Evolutionary conservation across 23 tunicate genomes (phyloP), one percentile per base, ranked within the genome.

Genomic region (Trididemnum miniatum): DNA sequence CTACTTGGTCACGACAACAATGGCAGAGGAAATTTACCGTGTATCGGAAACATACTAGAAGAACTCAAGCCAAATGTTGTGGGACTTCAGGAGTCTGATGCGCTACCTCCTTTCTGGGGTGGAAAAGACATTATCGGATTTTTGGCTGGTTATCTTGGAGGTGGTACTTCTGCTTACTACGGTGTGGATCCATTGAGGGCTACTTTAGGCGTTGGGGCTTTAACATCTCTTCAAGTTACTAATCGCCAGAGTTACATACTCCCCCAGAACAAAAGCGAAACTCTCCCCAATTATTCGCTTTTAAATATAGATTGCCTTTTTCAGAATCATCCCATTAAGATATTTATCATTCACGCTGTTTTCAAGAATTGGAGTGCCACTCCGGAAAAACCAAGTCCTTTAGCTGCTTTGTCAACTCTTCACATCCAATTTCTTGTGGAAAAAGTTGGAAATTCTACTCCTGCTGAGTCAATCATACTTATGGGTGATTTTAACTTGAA

Each of bases 401-500:
- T 57, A 20, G 52, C 97, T 0, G 63, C 71, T 25, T 27, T 92
- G 25, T 87, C 97, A 20, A 33, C 69, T 28, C 31, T 12, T 1
- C 97, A 92, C 63, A 79, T 87, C 54, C 27, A 83, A 33, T 82
- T 83, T n/a, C 1, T 92, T 34, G 84, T 60, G 27, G 64, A 74
- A 15, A 64, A 83, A 65, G 77, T 83, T 24, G 40, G 32, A 5
- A 22, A 32, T 1, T 27, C 65, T 0, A 40, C 32, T 4, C 20
- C 35, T 0, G 24, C 34, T 12, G 77, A 76, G 15, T 92, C 97
- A 12, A 84, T 83, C 24, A 78, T 92, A 22, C 79, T 88, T 0
- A 87, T 92, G 86, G 97, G 97, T 15, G 97, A 92, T 40, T 83
- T 92, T 35, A 92, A 92, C 62, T 18, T 87, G 22, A 92, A 87